phyloP scores from a whole-genome alignment of 1,140 invertebrate species.

The Cepaea nemoralis region DNA sequence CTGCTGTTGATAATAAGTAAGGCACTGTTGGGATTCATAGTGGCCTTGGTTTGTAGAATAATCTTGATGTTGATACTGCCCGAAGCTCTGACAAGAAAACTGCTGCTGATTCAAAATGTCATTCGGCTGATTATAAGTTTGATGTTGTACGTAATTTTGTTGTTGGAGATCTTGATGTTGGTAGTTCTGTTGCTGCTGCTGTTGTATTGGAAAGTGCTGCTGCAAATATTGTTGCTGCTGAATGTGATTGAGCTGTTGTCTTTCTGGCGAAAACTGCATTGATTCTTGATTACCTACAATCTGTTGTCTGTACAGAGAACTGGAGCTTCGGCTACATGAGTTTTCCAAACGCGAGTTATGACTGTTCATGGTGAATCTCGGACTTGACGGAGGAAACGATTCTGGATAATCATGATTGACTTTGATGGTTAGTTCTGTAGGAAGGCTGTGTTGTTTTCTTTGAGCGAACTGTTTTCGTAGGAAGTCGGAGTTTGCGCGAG shows the following conservation, averaged over 20 bases:
- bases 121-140: not conserved
- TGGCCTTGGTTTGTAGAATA: not conserved
- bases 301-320: not conserved
- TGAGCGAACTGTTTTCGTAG: not conserved
- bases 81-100: not conserved
- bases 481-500: not conserved
- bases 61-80: not conserved
- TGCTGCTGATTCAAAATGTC: not conserved
- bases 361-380: not conserved
- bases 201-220: not conserved
- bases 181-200: not conserved
- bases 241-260: not conserved
- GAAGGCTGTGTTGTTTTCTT: constrained; percentile 10
- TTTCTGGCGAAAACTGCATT: not conserved
- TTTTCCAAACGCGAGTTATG: not conserved
- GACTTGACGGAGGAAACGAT: not conserved
- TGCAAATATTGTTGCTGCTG: not conserved
- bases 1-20: not conserved
- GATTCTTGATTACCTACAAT: not conserved
- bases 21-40: not conserved
- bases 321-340: not conserved
- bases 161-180: not conserved
- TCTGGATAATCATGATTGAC: not conserved
- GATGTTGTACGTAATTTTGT: not conserved
- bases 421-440: not conserved